These are phyloP conservation scores for Eledona agricola DNA, from an alignment of 2,888 invertebrate genomes.

Conservation along the genomic window DNA sequence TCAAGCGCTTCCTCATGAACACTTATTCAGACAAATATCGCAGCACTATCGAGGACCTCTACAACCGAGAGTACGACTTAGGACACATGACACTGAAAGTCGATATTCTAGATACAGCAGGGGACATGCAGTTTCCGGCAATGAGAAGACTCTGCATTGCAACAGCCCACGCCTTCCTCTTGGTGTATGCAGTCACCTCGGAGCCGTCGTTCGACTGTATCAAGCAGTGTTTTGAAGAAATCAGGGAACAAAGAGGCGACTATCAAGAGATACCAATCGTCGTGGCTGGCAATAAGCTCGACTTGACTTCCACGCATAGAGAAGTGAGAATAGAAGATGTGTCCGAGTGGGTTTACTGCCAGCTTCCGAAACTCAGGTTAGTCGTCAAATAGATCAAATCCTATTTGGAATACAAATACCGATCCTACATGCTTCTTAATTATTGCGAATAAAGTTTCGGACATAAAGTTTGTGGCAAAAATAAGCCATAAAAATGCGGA, in stretches of 20 bases:
- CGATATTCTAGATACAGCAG: slow-evolving; percentile 83
- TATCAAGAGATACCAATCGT: slow-evolving; percentile 83
- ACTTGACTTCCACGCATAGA: slow-evolving; percentile 74
- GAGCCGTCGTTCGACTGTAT: slow-evolving; percentile 76
- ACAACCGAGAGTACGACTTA: slow-evolving; percentile 83
- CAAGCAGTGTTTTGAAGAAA: slow-evolving; percentile 81
- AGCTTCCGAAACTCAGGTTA: slow-evolving; percentile 76
- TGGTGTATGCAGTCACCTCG: slow-evolving; percentile 84
- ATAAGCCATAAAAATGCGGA: too few relatives aligned
- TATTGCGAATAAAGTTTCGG: too few relatives aligned
- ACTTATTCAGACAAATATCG: slow-evolving; percentile 83
- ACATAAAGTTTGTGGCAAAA: too few relatives aligned
- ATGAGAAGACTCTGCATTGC: slow-evolving; percentile 88
- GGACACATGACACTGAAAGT: slow-evolving; percentile 79
- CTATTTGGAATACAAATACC: too few relatives aligned
- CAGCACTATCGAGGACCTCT: slow-evolving; percentile 88
- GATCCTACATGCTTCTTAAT: too few relatives aligned
- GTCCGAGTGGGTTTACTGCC: slow-evolving; percentile 82
- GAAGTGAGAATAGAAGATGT: slow-evolving; percentile 82
- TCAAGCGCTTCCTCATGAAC: slow-evolving; percentile 81
- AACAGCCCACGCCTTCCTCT: slow-evolving; percentile 86
- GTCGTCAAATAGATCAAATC: slow-evolving; percentile 64
- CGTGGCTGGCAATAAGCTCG: slow-evolving; percentile 86
- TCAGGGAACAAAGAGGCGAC: slow-evolving; percentile 81
- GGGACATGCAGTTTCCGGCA: slow-evolving; percentile 89